Percentiles rank a stretch among this genome's conserved stretches.
These are phyloP conservation scores for Dichetophora obliterata DNA, from an alignment of 2,888 invertebrate species.

Conservation along the genomic window DNA sequence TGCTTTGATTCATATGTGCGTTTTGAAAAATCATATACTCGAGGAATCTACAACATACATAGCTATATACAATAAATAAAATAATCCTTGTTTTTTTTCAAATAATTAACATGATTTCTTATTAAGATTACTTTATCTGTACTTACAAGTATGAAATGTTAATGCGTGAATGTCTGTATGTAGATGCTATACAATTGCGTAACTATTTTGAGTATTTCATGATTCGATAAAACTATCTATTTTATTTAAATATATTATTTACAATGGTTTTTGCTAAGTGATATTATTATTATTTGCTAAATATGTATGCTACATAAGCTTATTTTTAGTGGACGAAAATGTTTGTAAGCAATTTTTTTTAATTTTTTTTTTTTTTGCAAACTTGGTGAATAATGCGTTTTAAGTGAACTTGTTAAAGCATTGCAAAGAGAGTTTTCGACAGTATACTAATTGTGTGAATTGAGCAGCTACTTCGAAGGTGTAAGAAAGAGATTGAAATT, in stretches of 20 bases:
- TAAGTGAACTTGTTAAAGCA: neutral
- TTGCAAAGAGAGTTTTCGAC: neutral
- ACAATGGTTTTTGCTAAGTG: neutral
- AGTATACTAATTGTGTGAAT: neutral
- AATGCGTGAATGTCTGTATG: no score
- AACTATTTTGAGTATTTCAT: no score
- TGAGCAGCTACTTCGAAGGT: neutral
- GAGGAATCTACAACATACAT: neutral
- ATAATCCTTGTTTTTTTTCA: neutral
- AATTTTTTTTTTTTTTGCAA: constrained; percentile 13
- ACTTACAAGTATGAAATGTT: no score
- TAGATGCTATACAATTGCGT: no score
- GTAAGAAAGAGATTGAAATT: no score
- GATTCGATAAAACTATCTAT: no score
- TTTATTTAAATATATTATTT: neutral
- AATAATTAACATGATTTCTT: neutral
- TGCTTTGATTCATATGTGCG: constrained; percentile 34
- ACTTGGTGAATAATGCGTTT: constrained; percentile 20
- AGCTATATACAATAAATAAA: neutral
- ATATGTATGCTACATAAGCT: constrained; percentile 25
- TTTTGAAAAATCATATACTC: neutral
- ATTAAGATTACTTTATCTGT: no score
- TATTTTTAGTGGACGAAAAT: constrained; percentile 37
- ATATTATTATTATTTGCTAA: constrained; percentile 20
- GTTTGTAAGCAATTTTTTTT: constrained; percentile 28